phyloP scores from a whole-genome alignment of 2,888 invertebrate species.

The Alsophila aescularia region DNA sequence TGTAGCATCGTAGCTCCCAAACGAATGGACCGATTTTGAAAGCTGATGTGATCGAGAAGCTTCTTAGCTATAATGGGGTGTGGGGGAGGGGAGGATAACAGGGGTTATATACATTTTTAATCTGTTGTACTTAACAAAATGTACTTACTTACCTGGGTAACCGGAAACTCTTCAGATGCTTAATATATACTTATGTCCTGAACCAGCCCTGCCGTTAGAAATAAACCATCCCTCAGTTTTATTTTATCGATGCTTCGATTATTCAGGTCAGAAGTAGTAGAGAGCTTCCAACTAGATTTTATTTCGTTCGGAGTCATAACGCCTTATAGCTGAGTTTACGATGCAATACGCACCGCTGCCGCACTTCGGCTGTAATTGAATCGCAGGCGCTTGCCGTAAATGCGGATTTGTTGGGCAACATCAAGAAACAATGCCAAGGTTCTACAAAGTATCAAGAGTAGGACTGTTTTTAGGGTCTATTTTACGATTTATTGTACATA shows the following conservation, averaged over 20 bases:
- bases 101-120: too few relatives aligned
- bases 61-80: too few relatives aligned
- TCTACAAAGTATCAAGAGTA: slow-evolving; percentile 45
- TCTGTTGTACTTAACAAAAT: too few relatives aligned
- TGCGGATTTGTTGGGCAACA: slow-evolving; percentile 57
- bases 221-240: slow-evolving; percentile 39
- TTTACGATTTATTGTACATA: slow-evolving; percentile 38
- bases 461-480: slow-evolving; percentile 22
- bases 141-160: too few relatives aligned
- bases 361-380: slow-evolving; percentile 79
- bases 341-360: slow-evolving; percentile 73
- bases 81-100: too few relatives aligned
- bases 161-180: too few relatives aligned
- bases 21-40: too few relatives aligned
- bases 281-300: slow-evolving; percentile 52
- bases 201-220: slow-evolving; percentile 4
- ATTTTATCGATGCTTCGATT: slow-evolving; percentile 47
- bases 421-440: slow-evolving; percentile 52
- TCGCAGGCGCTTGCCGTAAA: slow-evolving; percentile 75
- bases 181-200: background rate
- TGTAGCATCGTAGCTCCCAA: too few relatives aligned
- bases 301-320: slow-evolving; percentile 66
- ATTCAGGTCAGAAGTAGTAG: slow-evolving; percentile 61
- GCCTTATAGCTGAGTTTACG: slow-evolving; percentile 72
- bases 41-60: too few relatives aligned